Conservation (phyloP, 2,113 vertebrate species). For the Thermophis baileyi region DNA sequence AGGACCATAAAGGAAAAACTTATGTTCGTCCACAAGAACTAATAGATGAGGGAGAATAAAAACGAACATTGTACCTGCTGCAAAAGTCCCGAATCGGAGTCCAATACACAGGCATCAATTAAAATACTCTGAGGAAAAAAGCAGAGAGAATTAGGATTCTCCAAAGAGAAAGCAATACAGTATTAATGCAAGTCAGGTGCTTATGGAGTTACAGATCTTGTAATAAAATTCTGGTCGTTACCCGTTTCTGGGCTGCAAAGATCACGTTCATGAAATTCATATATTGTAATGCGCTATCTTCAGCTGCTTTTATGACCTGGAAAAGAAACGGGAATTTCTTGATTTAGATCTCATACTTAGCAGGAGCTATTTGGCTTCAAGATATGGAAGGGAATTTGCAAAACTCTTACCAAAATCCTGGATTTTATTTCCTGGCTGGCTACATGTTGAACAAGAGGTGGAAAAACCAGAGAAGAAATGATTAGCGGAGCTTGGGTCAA, state of each 20-base stretch:
- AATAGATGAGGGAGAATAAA: background rate
- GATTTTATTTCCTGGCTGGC: slow-evolving; percentile 90
- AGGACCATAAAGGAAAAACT: background rate
- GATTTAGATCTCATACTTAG: background rate
- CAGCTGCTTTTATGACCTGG: slow-evolving; percentile 94
- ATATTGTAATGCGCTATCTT: slow-evolving; percentile 90
- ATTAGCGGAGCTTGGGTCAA: background rate
- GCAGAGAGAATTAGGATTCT: background rate
- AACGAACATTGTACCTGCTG: slow-evolving; percentile 80
- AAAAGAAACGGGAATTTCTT: slow-evolving; percentile 13
- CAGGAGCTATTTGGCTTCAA: background rate
- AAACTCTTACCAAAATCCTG: slow-evolving; percentile 87
- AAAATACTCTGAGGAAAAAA: slow-evolving; percentile 79
- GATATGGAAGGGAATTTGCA: background rate
- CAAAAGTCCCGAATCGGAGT: slow-evolving; percentile 90
- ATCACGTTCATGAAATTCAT: slow-evolving; percentile 99
- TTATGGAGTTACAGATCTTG: background rate
- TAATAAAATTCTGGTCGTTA: slow-evolving; percentile 41
- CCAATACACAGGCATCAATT: slow-evolving; percentile 94
- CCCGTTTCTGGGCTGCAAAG: slow-evolving; percentile 97
- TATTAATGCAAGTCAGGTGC: background rate
- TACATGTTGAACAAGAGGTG: slow-evolving; percentile 51
- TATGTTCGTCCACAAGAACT: no score
- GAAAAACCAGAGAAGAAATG: slow-evolving; percentile 9
- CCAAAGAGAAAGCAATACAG: background rate